A percentile compares a stretch with the other conserved stretches of the same genome.
Conservation (phyloP, 2,888 invertebrate genomes). For the Amiota mariae region DNA sequence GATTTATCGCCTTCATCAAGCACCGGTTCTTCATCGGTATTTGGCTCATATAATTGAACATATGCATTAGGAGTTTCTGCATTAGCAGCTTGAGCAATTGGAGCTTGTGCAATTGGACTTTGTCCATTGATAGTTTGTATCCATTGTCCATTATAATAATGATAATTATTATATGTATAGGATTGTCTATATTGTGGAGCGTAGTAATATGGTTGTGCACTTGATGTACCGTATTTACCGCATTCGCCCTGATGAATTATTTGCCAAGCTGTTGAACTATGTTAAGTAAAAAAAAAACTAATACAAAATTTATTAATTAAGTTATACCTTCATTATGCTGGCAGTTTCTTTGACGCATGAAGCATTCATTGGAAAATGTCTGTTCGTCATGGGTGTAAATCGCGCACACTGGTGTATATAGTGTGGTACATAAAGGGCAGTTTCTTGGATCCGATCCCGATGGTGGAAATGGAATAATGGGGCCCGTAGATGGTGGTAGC, state of each 20-base stretch:
- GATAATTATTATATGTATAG: constrained; percentile 10
- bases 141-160: constrained; percentile 6
- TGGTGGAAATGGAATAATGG: not conserved
- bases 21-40: too few species aligned
- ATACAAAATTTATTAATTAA: not conserved
- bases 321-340: constrained; percentile 8
- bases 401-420: not conserved
- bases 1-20: too few species aligned
- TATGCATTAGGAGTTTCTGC: not conserved
- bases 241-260: not conserved
- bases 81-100: not conserved
- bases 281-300: not conserved
- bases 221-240: too few species aligned
- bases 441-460: not conserved
- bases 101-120: not conserved
- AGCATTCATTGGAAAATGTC: not conserved
- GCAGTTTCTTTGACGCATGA: not conserved
- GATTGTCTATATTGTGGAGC: constrained; percentile 2
- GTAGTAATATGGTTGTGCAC: not conserved
- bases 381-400: not conserved
- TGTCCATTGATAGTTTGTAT: not conserved
- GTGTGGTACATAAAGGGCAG: not conserved
- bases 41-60: too few species aligned
- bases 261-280: constrained; percentile 3
- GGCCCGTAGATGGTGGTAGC: not conserved